Evolutionary conservation across 2,888 invertebrate genomes (phyloP), one percentile per base, ranked within the genome.

Genomic region (Trichacis sp.): DNA sequence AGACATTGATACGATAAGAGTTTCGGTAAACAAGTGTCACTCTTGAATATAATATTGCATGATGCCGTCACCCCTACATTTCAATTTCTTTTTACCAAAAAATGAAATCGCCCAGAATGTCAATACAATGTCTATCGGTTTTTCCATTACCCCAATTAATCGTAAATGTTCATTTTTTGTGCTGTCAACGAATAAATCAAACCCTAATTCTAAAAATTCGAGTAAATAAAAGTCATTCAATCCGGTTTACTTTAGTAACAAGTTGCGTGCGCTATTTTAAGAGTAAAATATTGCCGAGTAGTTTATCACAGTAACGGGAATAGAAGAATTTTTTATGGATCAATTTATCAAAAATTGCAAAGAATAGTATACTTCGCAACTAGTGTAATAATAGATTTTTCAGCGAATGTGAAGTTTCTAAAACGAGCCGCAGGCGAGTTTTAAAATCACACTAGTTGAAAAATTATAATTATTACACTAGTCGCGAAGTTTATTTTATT

Each of bases 191-290:
- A 14, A 14, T 2, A 5, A 42, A 42, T 17, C 4, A 17, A 42
- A n/a, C n/a, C n/a, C n/a, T n/a, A n/a, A n/a, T n/a, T n/a, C n/a
- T n/a, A n/a, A n/a, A n/a, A n/a, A n/a, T n/a, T n/a, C n/a, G n/a
- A n/a, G n/a, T n/a, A n/a, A n/a, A n/a, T n/a, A n/a, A n/a, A n/a
- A n/a, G n/a, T n/a, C n/a, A n/a, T n/a, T n/a, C n/a, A n/a, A n/a
- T n/a, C n/a, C 40, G 40, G 40, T 5, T 40, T 8, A 15, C 43
- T 5, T 43, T 43, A 19, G 43, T 43, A 43, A 43, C 43, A 43
- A 43, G 18, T 42, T 14, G 42, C 43, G 43, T 43, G 43, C 19
- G n/a, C n/a, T 24, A 14, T 8, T 40, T 15, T 2, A 15, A 15
- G 1, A 40, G 15, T 15, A 15, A 36, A 36, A 36, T 36, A 36